Evolutionary conservation across 2,113 vertebrate genomes (phyloP).

Genomic region (Oncorhynchus mykiss): DNA sequence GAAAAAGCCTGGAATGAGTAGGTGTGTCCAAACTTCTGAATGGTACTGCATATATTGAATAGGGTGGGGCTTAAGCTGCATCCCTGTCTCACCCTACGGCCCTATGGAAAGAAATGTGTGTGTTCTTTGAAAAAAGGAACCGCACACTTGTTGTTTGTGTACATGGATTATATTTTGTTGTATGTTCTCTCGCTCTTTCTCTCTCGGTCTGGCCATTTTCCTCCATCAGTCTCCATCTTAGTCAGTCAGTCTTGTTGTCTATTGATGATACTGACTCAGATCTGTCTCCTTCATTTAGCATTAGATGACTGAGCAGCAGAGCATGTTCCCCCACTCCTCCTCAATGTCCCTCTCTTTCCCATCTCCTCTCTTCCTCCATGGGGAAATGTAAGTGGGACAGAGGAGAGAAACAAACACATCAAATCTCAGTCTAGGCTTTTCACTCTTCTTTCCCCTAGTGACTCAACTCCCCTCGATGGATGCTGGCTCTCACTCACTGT

Average conservation of each 20-base stretch:
- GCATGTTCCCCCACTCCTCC: not conserved
- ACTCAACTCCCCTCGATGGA: not conserved
- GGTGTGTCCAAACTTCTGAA: too few species aligned
- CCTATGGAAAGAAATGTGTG: too few species aligned
- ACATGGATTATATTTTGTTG: too few species aligned
- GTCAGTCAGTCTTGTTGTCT: not conserved
- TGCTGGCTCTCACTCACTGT: not conserved
- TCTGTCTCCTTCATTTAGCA: slow-evolving; percentile 7
- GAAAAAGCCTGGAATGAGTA: too few species aligned
- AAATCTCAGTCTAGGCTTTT: slow-evolving; percentile 64
- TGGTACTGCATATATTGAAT: too few species aligned
- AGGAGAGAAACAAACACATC: slow-evolving; percentile 63
- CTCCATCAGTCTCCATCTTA: not conserved
- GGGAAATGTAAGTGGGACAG: slow-evolving; percentile 68
- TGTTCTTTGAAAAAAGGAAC: too few species aligned
- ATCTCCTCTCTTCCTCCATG: slow-evolving; percentile 30
- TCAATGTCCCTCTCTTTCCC: slow-evolving; percentile 3
- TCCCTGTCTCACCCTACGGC: too few species aligned
- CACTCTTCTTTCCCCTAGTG: slow-evolving; percentile 39
- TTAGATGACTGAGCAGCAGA: not conserved
- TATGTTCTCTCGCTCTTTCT: too few species aligned
- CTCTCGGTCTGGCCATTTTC: too few species aligned
- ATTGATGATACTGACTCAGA: not conserved
- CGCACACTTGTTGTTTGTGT: too few species aligned
- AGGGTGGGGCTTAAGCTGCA: too few species aligned